Conservation (phyloP, 1,140 invertebrate genomes). For the Heterodera schachtii region DNA sequence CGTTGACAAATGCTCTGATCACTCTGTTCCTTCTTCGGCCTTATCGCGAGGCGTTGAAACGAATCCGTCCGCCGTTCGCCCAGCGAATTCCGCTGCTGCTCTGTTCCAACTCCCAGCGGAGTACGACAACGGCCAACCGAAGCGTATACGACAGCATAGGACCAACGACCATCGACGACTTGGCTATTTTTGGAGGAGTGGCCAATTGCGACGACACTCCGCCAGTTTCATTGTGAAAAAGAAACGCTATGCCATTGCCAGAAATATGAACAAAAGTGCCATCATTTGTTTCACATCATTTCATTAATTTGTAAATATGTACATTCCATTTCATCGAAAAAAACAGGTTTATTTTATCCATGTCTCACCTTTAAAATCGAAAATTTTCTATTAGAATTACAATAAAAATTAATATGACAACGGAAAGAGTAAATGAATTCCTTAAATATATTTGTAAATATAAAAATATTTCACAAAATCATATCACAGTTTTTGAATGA, state of each 20-base stretch:
- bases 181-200: background rate
- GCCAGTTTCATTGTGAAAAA: conserved; percentile 63
- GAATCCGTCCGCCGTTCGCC: conserved; percentile 22
- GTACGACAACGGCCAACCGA: background rate
- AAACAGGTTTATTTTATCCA: too few relatives aligned
- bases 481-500: conserved; percentile 40
- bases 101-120: background rate
- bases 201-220: background rate
- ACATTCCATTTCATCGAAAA: too few relatives aligned
- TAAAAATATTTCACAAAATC: background rate
- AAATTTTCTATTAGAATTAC: too few relatives aligned
- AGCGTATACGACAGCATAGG: conserved; percentile 10
- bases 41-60: conserved; percentile 48
- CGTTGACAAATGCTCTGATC: conserved; percentile 57
- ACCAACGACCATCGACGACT: background rate
- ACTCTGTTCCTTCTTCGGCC: conserved; percentile 54
- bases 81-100: background rate
- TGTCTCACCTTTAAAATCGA: too few relatives aligned
- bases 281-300: too few relatives aligned
- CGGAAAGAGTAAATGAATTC: too few relatives aligned
- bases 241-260: conserved; percentile 78
- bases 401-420: too few relatives aligned
- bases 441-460: too few relatives aligned
- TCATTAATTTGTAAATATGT: too few relatives aligned
- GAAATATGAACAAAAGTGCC: conserved; percentile 55